Base-by-base conservation (phyloP, 2,888 invertebrate species). In the Pseudoips prasinana region DNA sequence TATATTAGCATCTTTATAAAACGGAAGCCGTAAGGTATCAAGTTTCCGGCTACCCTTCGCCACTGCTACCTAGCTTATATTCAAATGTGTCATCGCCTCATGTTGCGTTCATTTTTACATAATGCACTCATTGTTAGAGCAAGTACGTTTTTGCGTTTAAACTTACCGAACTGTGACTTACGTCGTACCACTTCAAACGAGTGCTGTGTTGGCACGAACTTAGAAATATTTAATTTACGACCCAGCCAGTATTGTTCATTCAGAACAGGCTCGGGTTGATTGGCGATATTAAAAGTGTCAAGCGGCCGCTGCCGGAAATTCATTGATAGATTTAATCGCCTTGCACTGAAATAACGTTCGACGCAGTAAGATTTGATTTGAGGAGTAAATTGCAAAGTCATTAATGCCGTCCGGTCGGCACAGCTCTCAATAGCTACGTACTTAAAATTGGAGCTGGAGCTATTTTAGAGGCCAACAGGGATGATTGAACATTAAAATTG, bases 311-410 rank as follows among this genome's bases (percentile, higher is more conserved):
- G 83, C 85, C 87, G 87, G 87, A 87, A 86, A 87, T 78, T 85
- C 87, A 85, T 85, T 86, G 87, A 87, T 87, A 85, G 87, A 82
- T 84, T 86, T 85, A 83, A 85, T 80, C 79, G 84, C 73, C 57
- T 58, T 58, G 70, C 63, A 71, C 81, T 79, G 75, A 85, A 87
- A 86, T 85, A 84, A 73, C 75, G 67, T 60, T 59, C 58, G 55
- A 60, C 65, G 71, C 66, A 67, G 64, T 71, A 61, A 67, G 72
- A 75, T 83, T 84, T 77, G 84, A 83, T 83, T 84, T 72, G 73
- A 73, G 66, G 75, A 77, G 81, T 84, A 80, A 79, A 86, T 85
- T 80, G 84, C 81, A 66, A 62, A 77, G 75, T 81, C 82, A 82
- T 87, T 87, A 85, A 81, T 73, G 73, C 81, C 87, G 85, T 87